Evolutionary conservation across 2,797 vertebrate species (phyloP).

Genomic region (Zonotrichia albicollis): DNA sequence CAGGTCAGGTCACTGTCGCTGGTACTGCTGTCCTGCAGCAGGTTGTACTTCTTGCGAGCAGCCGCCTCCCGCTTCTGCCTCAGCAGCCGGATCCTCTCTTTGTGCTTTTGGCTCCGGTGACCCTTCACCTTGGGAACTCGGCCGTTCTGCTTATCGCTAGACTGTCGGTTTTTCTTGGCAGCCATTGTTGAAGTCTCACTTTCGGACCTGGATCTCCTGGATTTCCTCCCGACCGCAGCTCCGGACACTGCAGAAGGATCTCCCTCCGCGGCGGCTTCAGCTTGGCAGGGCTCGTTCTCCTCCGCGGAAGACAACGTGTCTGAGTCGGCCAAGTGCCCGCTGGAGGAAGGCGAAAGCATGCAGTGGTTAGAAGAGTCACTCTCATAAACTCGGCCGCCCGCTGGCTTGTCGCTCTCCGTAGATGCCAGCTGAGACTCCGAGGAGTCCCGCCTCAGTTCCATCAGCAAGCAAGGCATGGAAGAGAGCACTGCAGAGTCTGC

Average conservation of each 20-base stretch:
- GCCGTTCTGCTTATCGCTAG: slow-evolving; percentile 91
- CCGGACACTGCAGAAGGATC: slow-evolving; percentile 75
- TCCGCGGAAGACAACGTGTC: slow-evolving; percentile 95
- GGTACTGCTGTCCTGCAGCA: slow-evolving; percentile 99
- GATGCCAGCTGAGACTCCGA: slow-evolving; percentile 89
- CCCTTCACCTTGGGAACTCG: slow-evolving; percentile 89
- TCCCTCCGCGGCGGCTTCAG: slow-evolving; percentile 75
- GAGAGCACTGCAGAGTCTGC: slow-evolving; percentile 85
- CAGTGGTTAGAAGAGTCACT: slow-evolving; percentile 97
- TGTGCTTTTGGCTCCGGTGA: slow-evolving; percentile 96
- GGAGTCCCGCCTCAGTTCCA: slow-evolving; percentile 91
- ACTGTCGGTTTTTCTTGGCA: slow-evolving; percentile 96
- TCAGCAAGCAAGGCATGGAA: slow-evolving; percentile 93
- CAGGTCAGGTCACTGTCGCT: slow-evolving; percentile 98
- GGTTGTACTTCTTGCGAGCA: slow-evolving; percentile 94
- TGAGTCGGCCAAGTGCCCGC: slow-evolving; percentile 95
- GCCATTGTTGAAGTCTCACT: slow-evolving; percentile 93
- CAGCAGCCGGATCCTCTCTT: slow-evolving; percentile 93
- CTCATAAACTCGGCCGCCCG: slow-evolving; percentile 82
- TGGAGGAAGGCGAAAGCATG: slow-evolving; percentile 97
- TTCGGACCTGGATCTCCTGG: slow-evolving; percentile 91
- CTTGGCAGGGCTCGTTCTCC: slow-evolving; percentile 79
- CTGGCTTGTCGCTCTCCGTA: slow-evolving; percentile 87
- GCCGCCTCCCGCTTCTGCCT: slow-evolving; percentile 96
- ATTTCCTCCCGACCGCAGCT: slow-evolving; percentile 83